These are phyloP conservation scores for Myotis davidii DNA, from an alignment of 2,113 vertebrate species.

Conservation along the genomic window DNA sequence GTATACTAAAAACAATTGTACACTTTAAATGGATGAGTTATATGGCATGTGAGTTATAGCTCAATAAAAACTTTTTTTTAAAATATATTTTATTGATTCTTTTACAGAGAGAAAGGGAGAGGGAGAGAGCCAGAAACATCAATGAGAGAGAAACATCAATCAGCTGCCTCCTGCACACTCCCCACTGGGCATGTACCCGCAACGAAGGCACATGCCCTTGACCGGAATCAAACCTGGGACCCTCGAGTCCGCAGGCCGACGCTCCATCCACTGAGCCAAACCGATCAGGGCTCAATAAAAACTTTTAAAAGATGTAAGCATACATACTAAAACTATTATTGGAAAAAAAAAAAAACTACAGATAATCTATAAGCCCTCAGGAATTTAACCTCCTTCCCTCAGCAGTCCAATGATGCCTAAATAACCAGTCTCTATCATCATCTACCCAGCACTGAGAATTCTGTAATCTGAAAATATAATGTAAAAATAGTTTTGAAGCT, in stretches of 20 bases:
- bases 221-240: too few species aligned
- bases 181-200: too few species aligned
- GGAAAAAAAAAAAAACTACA: neutral
- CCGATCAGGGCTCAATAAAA: slow-evolving; percentile 8
- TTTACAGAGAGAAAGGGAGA: too few species aligned
- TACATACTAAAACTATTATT: neutral
- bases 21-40: neutral
- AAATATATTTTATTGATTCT: too few species aligned
- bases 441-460: neutral
- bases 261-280: too few species aligned
- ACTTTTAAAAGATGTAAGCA: neutral
- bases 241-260: too few species aligned
- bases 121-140: too few species aligned
- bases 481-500: neutral
- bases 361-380: neutral
- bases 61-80: slow-evolving; percentile 29
- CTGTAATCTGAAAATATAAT: neutral
- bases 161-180: too few species aligned
- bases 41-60: neutral
- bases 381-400: neutral
- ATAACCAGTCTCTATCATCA: neutral
- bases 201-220: too few species aligned
- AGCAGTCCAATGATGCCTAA: neutral
- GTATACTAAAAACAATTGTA: neutral
- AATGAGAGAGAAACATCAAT: too few species aligned